These are phyloP conservation scores for Araneus ventricosus DNA, from an alignment of 1,140 invertebrate species.

Conservation along the genomic window DNA sequence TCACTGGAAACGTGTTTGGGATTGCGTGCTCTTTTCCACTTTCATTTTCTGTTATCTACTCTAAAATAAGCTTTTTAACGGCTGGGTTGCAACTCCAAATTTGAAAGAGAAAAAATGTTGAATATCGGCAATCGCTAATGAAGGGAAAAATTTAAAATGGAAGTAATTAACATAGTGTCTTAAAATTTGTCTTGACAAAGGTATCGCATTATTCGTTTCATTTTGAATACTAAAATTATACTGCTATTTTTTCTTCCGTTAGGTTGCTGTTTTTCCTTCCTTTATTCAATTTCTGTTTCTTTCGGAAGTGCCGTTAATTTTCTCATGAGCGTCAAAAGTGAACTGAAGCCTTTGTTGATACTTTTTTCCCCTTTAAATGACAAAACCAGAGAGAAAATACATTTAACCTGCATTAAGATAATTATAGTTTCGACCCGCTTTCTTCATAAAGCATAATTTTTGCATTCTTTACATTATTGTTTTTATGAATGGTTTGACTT, in stretches of 20 bases:
- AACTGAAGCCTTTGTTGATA: conserved; percentile 34
- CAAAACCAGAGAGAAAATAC: conserved; percentile 5
- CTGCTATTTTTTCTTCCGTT: background rate
- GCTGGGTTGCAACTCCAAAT: background rate
- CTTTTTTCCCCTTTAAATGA: background rate
- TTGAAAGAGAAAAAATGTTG: background rate
- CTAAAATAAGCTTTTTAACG: no score
- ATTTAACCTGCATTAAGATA: conserved; percentile 49
- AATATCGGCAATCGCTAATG: background rate
- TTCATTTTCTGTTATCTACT: no score
- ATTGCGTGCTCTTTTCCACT: no score
- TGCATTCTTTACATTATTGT: background rate
- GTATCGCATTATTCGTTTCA: background rate
- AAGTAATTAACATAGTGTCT: conserved; percentile 19
- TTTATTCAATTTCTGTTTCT: conserved; percentile 34
- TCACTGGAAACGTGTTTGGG: no score
- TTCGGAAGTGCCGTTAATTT: background rate
- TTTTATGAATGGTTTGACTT: conserved; percentile 18
- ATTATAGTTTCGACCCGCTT: conserved; percentile 40
- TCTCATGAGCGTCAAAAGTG: background rate
- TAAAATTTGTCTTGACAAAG: background rate
- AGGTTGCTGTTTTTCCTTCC: background rate
- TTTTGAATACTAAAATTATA: conserved; percentile 1
- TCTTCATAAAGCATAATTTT: conserved; percentile 39
- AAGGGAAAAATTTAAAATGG: background rate